phyloP scores from a whole-genome alignment of 2,113 vertebrate genomes.

The Pluvianellus socialis region DNA sequence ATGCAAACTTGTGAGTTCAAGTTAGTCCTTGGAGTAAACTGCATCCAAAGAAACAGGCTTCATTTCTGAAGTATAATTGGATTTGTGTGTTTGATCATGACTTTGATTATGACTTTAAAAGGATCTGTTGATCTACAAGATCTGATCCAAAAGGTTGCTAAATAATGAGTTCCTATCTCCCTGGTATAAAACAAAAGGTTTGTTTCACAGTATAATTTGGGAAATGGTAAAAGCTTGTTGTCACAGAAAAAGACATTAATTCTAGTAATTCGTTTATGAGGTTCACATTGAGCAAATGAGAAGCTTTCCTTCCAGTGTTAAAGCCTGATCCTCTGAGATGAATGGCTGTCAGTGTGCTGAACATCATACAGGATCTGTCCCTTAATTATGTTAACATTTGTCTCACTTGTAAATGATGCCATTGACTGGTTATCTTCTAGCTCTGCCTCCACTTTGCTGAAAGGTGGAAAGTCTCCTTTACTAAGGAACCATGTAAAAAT shows the following conservation, averaged over 20 bases:
- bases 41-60: background rate
- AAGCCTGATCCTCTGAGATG: background rate
- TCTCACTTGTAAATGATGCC: background rate
- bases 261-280: background rate
- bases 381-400: background rate
- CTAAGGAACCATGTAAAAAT: background rate
- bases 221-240: background rate
- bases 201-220: background rate
- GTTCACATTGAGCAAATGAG: background rate
- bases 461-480: background rate
- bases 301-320: background rate
- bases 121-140: background rate
- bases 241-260: background rate
- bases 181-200: background rate
- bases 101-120: background rate
- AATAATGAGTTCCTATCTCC: background rate
- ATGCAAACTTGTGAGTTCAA: background rate
- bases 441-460: background rate
- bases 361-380: background rate
- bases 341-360: background rate
- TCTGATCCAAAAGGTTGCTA: background rate
- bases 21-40: background rate
- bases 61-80: background rate
- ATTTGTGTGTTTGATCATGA: background rate
- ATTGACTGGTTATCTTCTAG: background rate